phyloP scores from a whole-genome alignment of 1,140 invertebrate genomes.

The Delia radicum region DNA sequence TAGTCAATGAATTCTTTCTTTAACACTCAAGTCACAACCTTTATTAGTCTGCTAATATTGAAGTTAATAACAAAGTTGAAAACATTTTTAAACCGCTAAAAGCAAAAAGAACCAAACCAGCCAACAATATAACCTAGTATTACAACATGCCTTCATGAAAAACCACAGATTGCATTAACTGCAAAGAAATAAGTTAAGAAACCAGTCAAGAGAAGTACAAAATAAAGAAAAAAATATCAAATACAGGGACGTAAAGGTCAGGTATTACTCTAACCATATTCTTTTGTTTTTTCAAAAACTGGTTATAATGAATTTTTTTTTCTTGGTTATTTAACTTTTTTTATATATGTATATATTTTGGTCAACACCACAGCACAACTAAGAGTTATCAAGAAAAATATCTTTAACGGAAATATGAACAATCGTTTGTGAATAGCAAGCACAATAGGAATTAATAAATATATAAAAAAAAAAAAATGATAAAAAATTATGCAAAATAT shows the following conservation, averaged over 20 bases:
- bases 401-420: background rate
- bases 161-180: background rate
- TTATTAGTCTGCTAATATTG: background rate
- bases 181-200: background rate
- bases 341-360: background rate
- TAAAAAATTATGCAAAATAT: too few species aligned
- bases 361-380: too few species aligned
- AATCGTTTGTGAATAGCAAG: too few species aligned
- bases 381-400: background rate
- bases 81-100: background rate
- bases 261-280: background rate
- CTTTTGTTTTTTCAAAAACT: background rate
- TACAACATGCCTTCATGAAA: background rate
- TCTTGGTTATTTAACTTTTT: background rate
- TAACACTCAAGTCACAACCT: background rate
- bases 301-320: background rate
- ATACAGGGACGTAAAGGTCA: background rate
- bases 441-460: too few species aligned
- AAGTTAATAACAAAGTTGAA: background rate
- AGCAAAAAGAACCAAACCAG: background rate
- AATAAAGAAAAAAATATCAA: background rate
- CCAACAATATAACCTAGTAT: background rate
- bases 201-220: background rate
- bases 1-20: background rate
- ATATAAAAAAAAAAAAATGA: too few species aligned